Evolutionary conservation across 2,113 vertebrate genomes (phyloP).

Genomic region (Potamarius usumacintae): DNA sequence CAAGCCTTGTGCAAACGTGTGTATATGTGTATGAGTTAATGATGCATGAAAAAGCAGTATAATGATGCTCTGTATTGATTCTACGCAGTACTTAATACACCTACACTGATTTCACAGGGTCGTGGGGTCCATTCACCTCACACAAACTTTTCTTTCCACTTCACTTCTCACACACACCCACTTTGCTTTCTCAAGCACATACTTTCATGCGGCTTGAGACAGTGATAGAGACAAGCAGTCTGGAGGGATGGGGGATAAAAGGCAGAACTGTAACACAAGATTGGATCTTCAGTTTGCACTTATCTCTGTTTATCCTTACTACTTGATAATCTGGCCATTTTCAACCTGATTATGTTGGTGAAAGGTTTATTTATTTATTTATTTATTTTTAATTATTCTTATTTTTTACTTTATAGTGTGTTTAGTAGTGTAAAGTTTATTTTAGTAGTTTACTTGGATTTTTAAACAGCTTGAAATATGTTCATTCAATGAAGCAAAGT

Average conservation of each 20-base stretch:
- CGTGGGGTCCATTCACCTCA: slow-evolving; percentile 6
- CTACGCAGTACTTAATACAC: not conserved
- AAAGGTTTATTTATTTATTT: not conserved
- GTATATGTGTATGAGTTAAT: not conserved
- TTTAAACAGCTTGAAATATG: not conserved
- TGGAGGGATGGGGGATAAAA: not conserved
- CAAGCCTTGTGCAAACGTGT: slow-evolving; percentile 7
- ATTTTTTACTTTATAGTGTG: not conserved
- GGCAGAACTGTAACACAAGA: not conserved
- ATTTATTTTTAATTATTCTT: too few species aligned
- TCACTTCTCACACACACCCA: slow-evolving; percentile 21
- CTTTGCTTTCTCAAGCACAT: not conserved
- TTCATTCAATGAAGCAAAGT: not conserved
- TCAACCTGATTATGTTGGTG: not conserved
- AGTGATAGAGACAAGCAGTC: slow-evolving; percentile 9
- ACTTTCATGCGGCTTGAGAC: slow-evolving; percentile 10
- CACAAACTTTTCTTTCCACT: slow-evolving; percentile 24
- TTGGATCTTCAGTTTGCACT: not conserved
- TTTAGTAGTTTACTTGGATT: not conserved
- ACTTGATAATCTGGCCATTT: not conserved
- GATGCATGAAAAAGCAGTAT: not conserved
- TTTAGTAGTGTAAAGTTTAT: not conserved
- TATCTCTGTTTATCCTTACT: not conserved
- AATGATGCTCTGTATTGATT: not conserved
- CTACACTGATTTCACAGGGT: slow-evolving; percentile 8